Conservation (phyloP, 2,888 invertebrate genomes). For the Apoderus coryli region DNA sequence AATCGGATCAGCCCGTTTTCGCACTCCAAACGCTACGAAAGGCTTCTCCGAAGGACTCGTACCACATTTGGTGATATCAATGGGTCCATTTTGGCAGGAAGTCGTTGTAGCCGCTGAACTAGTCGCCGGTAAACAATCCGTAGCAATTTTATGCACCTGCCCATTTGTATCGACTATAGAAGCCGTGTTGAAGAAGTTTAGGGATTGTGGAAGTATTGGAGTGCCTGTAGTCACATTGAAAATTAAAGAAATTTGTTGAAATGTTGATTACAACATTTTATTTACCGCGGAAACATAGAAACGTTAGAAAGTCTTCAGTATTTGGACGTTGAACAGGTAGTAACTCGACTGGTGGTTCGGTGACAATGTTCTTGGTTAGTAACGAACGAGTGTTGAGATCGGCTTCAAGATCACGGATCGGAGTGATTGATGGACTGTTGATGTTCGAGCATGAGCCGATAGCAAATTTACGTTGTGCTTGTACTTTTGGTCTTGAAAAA, state of each 20-base stretch:
- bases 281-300: conserved; percentile 68
- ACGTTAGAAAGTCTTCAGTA: conserved; percentile 76
- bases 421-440: conserved; percentile 41
- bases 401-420: conserved; percentile 45
- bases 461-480: conserved; percentile 79
- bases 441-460: conserved; percentile 60
- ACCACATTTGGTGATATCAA: conserved; percentile 25
- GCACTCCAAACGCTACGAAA: conserved; percentile 40
- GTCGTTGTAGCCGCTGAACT: too few species aligned
- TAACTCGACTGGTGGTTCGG: conserved; percentile 42
- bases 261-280: too few species aligned
- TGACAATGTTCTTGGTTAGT: conserved; percentile 23
- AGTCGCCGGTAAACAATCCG: too few species aligned
- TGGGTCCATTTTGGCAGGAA: conserved; percentile 27
- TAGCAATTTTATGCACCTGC: conserved; percentile 28
- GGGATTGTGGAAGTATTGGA: conserved; percentile 51
- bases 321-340: conserved; percentile 56
- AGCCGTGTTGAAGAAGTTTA: conserved; percentile 51
- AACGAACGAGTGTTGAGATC: conserved; percentile 30
- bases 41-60: conserved; percentile 27
- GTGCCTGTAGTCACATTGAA: too few species aligned
- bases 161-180: conserved; percentile 30
- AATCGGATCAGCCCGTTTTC: conserved; percentile 39
- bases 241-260: too few species aligned
- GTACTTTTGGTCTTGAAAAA: conserved; percentile 54